A percentile compares a stretch with the other conserved stretches of the same genome.
Evolutionary conservation across 35 echinoderm and acorn worm genomes (phyloP).

Genomic region (Heliocidaris tuberculata): DNA sequence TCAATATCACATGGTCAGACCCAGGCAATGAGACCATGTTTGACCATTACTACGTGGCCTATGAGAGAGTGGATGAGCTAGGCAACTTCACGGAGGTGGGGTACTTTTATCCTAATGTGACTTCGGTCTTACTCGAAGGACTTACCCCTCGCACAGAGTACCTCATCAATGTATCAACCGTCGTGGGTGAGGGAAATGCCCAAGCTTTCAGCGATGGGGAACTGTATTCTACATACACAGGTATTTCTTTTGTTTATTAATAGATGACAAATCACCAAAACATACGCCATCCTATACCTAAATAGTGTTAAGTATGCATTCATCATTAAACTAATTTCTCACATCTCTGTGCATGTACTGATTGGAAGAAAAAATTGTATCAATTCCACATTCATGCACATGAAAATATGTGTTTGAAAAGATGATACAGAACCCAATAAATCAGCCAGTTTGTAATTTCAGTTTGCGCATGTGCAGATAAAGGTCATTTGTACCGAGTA

Average conservation of each 20-base stretch:
- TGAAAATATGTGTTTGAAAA: no score
- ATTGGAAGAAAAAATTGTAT: no score
- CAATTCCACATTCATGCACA: no score
- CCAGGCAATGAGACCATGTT: conserved; percentile 23
- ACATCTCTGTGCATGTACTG: no score
- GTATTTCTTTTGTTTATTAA: not conserved
- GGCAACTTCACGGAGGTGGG: not conserved
- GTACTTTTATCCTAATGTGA: not conserved
- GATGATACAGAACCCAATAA: no score
- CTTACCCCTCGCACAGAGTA: conserved; percentile 10
- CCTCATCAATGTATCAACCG: not conserved
- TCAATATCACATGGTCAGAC: not conserved
- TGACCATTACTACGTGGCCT: conserved; percentile 11
- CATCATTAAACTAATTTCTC: no score
- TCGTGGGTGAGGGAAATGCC: not conserved
- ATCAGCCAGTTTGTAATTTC: no score
- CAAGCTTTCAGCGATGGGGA: not conserved
- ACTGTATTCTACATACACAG: not conserved
- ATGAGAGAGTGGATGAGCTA: not conserved
- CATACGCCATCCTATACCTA: no score
- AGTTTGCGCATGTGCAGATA: no score
- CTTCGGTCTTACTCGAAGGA: not conserved
- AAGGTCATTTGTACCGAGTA: no score
- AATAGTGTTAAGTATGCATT: no score
- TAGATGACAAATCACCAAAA: no score